A percentile compares a stretch with the other conserved stretches of the same genome.
Evolutionary conservation across 64 coral and sea anemone species (phyloP).

Genomic region (Stichodactyla helianthus): DNA sequence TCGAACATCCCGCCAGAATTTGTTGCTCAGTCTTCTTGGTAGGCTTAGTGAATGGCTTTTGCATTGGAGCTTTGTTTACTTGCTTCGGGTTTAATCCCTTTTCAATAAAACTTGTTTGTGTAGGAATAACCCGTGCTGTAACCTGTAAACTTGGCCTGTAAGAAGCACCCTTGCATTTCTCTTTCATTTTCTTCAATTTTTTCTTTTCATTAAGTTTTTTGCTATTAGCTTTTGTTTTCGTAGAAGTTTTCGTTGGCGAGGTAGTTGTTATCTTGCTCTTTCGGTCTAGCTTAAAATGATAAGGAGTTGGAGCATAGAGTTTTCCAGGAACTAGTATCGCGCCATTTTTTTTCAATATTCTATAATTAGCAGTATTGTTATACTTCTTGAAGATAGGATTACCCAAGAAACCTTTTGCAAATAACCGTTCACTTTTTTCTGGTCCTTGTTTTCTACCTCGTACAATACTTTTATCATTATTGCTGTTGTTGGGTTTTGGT

Average conservation of each 20-base stretch:
- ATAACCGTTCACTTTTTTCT: neutral
- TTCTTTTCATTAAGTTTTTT: neutral
- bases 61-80: neutral
- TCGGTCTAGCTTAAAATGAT: neutral
- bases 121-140: neutral
- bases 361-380: neutral
- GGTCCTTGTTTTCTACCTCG: neutral
- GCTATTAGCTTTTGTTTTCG: neutral
- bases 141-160: neutral
- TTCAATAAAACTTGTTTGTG: neutral
- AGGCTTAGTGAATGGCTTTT: neutral
- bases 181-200: neutral
- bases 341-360: neutral
- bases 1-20: neutral
- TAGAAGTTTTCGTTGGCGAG: neutral
- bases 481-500: neutral
- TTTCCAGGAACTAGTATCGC: neutral
- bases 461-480: neutral
- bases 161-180: neutral
- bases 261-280: neutral
- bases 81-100: neutral
- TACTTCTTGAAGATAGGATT: neutral
- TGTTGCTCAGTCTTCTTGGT: neutral
- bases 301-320: slow-evolving; percentile 1
- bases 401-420: neutral